These are phyloP conservation scores for Rhyzopertha dominica DNA, from an alignment of 1,140 invertebrate species.

Conservation along the genomic window DNA sequence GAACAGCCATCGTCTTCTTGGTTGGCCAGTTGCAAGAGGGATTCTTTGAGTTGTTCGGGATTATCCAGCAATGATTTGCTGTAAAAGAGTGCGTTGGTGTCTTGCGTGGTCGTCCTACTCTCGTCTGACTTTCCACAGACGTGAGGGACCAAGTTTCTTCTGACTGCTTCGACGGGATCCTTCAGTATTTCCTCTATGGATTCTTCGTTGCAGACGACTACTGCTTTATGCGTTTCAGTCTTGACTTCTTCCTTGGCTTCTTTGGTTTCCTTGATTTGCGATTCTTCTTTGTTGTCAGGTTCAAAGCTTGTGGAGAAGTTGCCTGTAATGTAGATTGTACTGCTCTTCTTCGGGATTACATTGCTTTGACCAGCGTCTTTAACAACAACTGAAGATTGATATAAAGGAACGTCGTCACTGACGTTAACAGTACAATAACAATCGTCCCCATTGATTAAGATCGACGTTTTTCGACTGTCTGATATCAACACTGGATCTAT, in stretches of 20 bases:
- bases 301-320: conserved; percentile 14
- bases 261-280: conserved; percentile 4
- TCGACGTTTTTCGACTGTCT: conserved; percentile 64
- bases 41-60: conserved; percentile 62
- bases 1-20: conserved; percentile 49
- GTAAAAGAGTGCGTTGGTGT: conserved; percentile 41
- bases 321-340: conserved; percentile 40
- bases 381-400: conserved; percentile 63
- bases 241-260: conserved; percentile 12
- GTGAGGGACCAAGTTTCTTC: conserved; percentile 64
- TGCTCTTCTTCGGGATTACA: conserved; percentile 31
- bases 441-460: conserved; percentile 68
- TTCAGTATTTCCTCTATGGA: conserved; percentile 51
- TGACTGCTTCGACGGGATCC: conserved; percentile 66
- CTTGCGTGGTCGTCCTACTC: conserved; percentile 33
- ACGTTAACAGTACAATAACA: conserved; percentile 63
- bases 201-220: conserved; percentile 1
- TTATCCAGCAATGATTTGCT: conserved; percentile 34
- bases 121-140: conserved; percentile 57
- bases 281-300: conserved; percentile 11
- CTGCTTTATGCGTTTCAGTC: conserved; percentile 6
- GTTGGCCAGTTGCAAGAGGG: conserved; percentile 51
- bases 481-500: conserved; percentile 28
- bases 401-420: conserved; percentile 55
- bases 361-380: conserved; percentile 43